Evolutionary conservation across 2,797 vertebrate species (phyloP), one percentile per base, ranked within the genome.

Genomic region (Labeo calbasu): DNA sequence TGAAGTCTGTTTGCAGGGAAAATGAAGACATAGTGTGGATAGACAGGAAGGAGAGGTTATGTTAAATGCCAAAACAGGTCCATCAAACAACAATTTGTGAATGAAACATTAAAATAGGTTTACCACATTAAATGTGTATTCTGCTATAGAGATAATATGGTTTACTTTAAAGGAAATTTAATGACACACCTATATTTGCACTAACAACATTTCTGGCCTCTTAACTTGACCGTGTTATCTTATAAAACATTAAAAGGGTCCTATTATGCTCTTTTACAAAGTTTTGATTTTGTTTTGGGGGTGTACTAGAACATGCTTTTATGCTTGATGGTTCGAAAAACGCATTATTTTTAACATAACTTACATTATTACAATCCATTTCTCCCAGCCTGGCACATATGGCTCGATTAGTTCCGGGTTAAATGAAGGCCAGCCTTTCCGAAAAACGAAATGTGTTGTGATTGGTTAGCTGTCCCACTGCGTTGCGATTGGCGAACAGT

Each of bases 1-100:
- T 90, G 90, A 92, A 91, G 89, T 93, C 90, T 94, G 93, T 94
- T 93, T 94, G 92, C 88, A 93, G 88, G 87, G 89, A 86, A 92
- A 93, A 93, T 91, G 93, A 90, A 93, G 89, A 89, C 77, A 87
- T 36, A 55, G 75, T 85, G 76, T 85, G 85, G 59, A 82, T 87
- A 88, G 84, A 82, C 65, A 83, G 87, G 84, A 88, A 88, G 89
- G 85, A 88, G 77, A 82, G 83, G 76, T n/a, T 10, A 66, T 82
- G 81, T 76, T 21, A 77, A 69, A 80, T 28, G 32, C 32, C 25
- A 36, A 66, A 85, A 79, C 83, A 85, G 84, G 87, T 84, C 81
- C 23, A 51, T 19, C 48, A 72, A 28, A 14, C 46, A 51, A 85
- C 32, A 71, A 66, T 86, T 48, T 57, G 70, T 72, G 76, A 69